These are phyloP conservation scores for Arenaria interpres DNA, from an alignment of 2,113 vertebrate genomes.

Conservation along the genomic window DNA sequence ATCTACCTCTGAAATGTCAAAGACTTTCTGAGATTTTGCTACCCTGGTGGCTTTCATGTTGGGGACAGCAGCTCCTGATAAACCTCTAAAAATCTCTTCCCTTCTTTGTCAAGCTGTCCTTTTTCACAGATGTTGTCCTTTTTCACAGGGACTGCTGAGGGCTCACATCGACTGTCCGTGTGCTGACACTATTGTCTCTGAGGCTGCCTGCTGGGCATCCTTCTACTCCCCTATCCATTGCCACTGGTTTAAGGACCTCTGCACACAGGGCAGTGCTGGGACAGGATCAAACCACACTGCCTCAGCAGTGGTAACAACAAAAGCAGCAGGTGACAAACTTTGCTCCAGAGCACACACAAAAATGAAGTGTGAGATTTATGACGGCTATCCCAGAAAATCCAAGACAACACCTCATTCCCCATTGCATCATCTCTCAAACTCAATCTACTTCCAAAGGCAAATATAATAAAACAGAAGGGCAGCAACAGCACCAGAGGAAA, in stretches of 20 bases:
- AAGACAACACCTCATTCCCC: background rate
- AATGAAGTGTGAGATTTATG: background rate
- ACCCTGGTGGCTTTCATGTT: background rate
- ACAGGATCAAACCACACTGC: background rate
- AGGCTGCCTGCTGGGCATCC: background rate
- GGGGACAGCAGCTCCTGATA: background rate
- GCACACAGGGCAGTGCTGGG: accelerated
- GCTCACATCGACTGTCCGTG: accelerated
- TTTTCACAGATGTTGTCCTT: background rate
- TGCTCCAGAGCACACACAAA: background rate
- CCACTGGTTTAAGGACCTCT: background rate
- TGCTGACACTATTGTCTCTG: background rate
- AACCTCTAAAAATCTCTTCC: background rate
- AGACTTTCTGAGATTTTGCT: background rate
- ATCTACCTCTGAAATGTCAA: background rate
- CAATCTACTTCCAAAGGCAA: background rate
- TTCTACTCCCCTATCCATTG: background rate
- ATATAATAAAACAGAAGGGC: background rate
- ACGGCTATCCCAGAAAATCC: background rate
- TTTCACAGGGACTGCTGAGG: background rate
- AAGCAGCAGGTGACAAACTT: background rate
- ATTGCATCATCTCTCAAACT: background rate
- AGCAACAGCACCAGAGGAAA: background rate
- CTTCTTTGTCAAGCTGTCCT: background rate
- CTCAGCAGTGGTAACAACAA: background rate